A percentile compares a stretch with the other conserved stretches of the same genome.
phyloP scores from a whole-genome alignment of 2,888 invertebrate species.

The Agapostemon virescens region DNA sequence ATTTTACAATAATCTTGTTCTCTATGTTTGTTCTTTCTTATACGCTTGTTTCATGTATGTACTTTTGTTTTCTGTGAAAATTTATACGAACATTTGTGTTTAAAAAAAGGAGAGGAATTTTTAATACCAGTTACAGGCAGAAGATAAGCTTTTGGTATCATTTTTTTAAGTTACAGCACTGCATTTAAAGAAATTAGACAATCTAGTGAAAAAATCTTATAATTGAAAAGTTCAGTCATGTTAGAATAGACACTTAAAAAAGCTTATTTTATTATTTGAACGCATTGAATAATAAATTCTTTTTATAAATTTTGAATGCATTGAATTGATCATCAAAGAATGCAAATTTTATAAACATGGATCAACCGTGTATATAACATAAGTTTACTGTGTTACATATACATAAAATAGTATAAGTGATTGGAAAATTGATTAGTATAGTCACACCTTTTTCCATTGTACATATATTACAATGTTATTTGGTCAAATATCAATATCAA shows the following conservation, averaged over 20 bases:
- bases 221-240: neutral
- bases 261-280: neutral
- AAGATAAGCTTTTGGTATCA: slow-evolving; percentile 5
- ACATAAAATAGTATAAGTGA: slow-evolving; percentile 4
- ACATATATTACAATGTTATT: slow-evolving; percentile 12
- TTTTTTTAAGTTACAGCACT: neutral
- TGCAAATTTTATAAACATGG: neutral
- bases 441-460: slow-evolving; percentile 1
- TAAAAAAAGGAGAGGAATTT: neutral
- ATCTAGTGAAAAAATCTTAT: neutral
- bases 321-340: too few species aligned
- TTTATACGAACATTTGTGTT: neutral
- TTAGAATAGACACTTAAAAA: neutral
- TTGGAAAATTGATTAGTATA: slow-evolving; percentile 5
- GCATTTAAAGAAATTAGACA: neutral
- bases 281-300: neutral
- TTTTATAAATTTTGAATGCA: neutral
- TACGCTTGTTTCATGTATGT: neutral
- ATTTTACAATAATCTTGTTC: neutral
- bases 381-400: neutral
- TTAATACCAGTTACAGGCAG: neutral
- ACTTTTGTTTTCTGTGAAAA: neutral
- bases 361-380: neutral
- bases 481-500: neutral
- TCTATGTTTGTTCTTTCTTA: neutral